Evolutionary conservation across 2,888 invertebrate species (phyloP).

Genomic region (Lomographa bimaculata): DNA sequence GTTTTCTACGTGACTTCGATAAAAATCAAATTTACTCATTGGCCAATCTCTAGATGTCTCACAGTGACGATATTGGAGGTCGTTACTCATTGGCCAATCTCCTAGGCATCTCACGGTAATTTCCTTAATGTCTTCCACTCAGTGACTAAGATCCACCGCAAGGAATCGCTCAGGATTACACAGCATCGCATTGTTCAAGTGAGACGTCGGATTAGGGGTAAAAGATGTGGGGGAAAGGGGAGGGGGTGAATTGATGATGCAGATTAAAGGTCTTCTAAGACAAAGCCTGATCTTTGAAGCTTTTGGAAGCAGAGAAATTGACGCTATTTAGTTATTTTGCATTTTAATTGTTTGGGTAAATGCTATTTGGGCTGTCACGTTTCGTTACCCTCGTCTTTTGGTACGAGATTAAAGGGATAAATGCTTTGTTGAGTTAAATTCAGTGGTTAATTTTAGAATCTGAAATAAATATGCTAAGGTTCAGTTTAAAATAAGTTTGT

Average conservation of each 20-base stretch:
- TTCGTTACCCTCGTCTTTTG: conserved; percentile 34
- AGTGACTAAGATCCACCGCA: conserved; percentile 22
- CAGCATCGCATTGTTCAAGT: conserved; percentile 24
- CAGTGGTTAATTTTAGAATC: conserved; percentile 19
- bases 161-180: conserved; percentile 23
- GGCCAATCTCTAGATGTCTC: no score
- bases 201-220: conserved; percentile 30
- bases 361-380: conserved; percentile 33
- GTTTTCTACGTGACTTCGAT: no score
- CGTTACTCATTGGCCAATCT: conserved; percentile 13
- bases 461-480: conserved; percentile 6
- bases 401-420: conserved; percentile 31
- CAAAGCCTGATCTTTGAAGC: conserved; percentile 36
- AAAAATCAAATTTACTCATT: no score
- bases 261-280: conserved; percentile 43
- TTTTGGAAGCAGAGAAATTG: conserved; percentile 36
- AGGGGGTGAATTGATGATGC: conserved; percentile 43
- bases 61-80: no score
- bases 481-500: neutral
- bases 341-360: conserved; percentile 38
- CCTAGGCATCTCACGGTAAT: conserved; percentile 14
- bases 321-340: conserved; percentile 38
- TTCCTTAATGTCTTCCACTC: conserved; percentile 14
- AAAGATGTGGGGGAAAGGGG: conserved; percentile 10
- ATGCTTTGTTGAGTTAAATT: conserved; percentile 27